These are phyloP conservation scores for Polymixis flavicincta DNA, from an alignment of 2,888 invertebrate species.

Conservation along the genomic window DNA sequence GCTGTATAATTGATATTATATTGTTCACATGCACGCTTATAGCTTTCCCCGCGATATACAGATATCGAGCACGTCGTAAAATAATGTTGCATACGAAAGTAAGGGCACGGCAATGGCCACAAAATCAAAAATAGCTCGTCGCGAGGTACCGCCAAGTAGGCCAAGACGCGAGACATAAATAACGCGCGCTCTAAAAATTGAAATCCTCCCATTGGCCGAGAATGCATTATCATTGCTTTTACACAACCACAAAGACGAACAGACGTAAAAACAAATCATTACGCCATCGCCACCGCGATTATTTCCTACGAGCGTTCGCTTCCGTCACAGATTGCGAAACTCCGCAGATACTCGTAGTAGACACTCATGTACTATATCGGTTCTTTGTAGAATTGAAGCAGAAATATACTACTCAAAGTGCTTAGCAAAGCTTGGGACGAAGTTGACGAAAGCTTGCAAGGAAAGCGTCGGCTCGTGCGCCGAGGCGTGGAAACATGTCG, in stretches of 20 bases:
- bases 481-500: constrained; percentile 97
- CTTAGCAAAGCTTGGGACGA: constrained; percentile 95
- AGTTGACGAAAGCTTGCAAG: constrained; percentile 95
- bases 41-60: constrained; percentile 67
- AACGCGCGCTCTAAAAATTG: constrained; percentile 74
- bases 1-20: constrained; percentile 69
- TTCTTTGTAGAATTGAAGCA: constrained; percentile 94
- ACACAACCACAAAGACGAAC: constrained; percentile 69
- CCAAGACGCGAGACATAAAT: constrained; percentile 77
- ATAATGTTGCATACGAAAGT: constrained; percentile 65
- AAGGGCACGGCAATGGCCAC: constrained; percentile 84
- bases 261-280: constrained; percentile 70
- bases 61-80: constrained; percentile 60
- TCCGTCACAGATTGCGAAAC: constrained; percentile 64
- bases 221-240: constrained; percentile 72
- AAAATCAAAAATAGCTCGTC: constrained; percentile 81
- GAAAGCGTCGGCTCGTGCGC: constrained; percentile 95
- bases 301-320: constrained; percentile 67
- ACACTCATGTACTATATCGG: constrained; percentile 43
- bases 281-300: constrained; percentile 67
- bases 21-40: constrained; percentile 66
- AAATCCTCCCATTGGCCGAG: constrained; percentile 72
- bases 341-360: constrained; percentile 28
- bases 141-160: constrained; percentile 83
- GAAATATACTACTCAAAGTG: constrained; percentile 98